Percentiles rank a stretch among this genome's conserved stretches.
phyloP scores from a whole-genome alignment of 1,140 invertebrate genomes.

The Zaprionus ghesquierei region DNA sequence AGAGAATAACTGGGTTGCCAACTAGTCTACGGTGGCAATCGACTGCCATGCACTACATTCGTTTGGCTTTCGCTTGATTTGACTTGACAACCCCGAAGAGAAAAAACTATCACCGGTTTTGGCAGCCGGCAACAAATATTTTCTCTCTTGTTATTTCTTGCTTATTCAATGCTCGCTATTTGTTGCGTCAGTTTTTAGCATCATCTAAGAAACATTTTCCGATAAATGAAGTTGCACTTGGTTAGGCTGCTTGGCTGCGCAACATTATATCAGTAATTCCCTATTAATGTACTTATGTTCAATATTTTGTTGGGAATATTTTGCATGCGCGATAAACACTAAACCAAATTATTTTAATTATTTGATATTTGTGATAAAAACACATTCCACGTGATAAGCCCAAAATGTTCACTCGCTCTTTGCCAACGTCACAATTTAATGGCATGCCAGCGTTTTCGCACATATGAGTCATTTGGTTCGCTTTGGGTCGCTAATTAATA shows the following conservation, averaged over 20 bases:
- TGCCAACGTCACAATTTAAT: not conserved
- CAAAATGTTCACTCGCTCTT: not conserved
- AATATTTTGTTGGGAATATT: not conserved
- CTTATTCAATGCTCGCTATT: slow-evolving; percentile 9
- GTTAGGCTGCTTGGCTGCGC: not conserved
- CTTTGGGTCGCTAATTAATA: not conserved
- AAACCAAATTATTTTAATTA: slow-evolving; percentile 3
- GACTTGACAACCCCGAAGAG: slow-evolving; percentile 18
- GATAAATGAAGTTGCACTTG: not conserved
- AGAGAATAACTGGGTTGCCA: slow-evolving; percentile 42
- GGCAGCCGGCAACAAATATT: slow-evolving; percentile 10
- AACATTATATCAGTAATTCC: not conserved
- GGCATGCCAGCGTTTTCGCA: not conserved
- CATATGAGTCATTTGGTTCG: not conserved
- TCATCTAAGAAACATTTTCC: not conserved
- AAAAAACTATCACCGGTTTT: not conserved
- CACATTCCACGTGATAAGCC: not conserved
- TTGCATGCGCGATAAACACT: not conserved
- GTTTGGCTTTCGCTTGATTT: not conserved
- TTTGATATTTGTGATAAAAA: not conserved
- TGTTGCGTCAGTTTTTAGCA: slow-evolving; percentile 10
- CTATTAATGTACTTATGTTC: not conserved
- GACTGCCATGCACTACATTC: slow-evolving; percentile 21
- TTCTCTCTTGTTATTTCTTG: not conserved
- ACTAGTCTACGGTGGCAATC: slow-evolving; percentile 1